Percentiles rank a stretch among this genome's conserved stretches.
phyloP scores from a whole-genome alignment of 2,888 invertebrate species.

The Tupiocoris notatus region DNA sequence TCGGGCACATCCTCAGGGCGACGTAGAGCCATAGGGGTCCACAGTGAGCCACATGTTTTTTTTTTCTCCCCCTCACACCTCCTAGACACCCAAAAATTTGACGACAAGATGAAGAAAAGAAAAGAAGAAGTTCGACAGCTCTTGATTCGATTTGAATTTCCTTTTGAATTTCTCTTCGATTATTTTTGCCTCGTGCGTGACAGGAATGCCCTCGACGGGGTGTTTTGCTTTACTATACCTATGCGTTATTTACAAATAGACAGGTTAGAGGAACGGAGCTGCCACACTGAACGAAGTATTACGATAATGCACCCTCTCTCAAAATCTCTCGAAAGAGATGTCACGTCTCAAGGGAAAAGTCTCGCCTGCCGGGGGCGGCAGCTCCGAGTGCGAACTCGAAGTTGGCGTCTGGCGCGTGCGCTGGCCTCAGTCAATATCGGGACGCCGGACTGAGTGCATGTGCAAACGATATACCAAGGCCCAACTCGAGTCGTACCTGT shows the following conservation, averaged over 20 bases:
- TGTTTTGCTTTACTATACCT: too few species aligned
- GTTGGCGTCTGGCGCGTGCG: slow-evolving; percentile 9
- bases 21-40: too few species aligned
- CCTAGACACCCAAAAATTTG: too few species aligned
- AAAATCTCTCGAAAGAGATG: background rate
- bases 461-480: background rate
- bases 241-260: background rate
- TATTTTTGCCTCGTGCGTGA: background rate
- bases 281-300: too few species aligned
- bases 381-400: background rate
- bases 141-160: too few species aligned
- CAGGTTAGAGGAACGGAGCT: too few species aligned
- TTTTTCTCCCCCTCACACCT: too few species aligned
- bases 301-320: background rate
- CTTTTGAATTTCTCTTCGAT: background rate
- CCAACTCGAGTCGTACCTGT: background rate
- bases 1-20: too few species aligned
- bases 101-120: too few species aligned
- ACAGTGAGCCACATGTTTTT: too few species aligned
- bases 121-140: too few species aligned
- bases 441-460: background rate
- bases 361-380: background rate
- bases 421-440: slow-evolving; percentile 19
- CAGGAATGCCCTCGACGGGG: background rate
- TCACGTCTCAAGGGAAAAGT: background rate